These are phyloP conservation scores for Archaeoteleia sp. DNA, from an alignment of 2,888 invertebrate species.

Conservation along the genomic window DNA sequence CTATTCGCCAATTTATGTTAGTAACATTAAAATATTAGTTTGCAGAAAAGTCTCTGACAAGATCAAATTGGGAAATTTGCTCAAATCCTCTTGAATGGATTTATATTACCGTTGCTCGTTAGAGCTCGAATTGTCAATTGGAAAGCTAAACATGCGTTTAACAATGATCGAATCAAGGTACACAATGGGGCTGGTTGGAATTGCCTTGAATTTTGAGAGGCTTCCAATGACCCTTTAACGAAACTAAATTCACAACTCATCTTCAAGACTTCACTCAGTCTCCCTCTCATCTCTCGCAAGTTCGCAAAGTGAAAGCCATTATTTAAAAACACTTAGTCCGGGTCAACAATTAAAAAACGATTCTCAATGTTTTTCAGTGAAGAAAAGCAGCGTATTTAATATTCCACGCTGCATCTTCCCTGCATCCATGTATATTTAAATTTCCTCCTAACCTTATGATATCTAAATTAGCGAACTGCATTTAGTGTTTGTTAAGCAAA, in stretches of 20 bases:
- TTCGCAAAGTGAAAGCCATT: no score
- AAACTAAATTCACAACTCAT: conserved; percentile 6
- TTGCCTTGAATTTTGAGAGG: conserved; percentile 24
- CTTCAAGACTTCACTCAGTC: background rate
- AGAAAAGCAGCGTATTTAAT: no score
- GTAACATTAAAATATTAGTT: no score
- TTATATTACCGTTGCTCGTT: conserved; percentile 33
- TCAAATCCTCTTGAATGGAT: conserved; percentile 16
- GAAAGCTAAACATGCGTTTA: conserved; percentile 27
- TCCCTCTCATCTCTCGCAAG: no score
- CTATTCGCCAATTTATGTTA: no score
- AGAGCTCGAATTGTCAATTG: conserved; percentile 24
- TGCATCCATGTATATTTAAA: no score
- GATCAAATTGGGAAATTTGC: conserved; percentile 12
- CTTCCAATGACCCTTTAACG: conserved; percentile 17
- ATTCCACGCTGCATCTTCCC: no score
- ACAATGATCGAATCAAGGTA: conserved; percentile 36
- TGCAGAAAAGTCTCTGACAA: no score
- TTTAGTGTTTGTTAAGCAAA: conserved; percentile 33
- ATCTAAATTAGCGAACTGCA: conserved; percentile 39
- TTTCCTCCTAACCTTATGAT: conserved; percentile 8
- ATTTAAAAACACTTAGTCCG: no score
- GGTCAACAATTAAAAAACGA: background rate
- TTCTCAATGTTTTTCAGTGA: no score
- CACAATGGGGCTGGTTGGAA: conserved; percentile 23